Conservation (phyloP, 1,140 invertebrate genomes). For the Microplitis mediator region DNA sequence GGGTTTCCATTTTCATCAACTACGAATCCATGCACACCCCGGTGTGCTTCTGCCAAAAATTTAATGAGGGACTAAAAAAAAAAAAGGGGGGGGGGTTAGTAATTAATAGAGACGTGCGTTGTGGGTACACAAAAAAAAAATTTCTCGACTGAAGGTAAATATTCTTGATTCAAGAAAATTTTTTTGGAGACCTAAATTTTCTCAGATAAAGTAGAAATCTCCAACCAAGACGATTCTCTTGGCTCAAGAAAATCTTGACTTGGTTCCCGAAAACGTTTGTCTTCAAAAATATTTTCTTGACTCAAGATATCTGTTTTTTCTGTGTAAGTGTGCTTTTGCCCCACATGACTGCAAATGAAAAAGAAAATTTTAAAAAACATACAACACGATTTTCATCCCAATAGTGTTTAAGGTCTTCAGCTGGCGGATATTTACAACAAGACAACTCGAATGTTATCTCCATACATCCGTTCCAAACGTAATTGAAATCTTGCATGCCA, state of each 20-base stretch:
- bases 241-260: too few species aligned
- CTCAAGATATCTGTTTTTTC: too few species aligned
- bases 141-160: too few species aligned
- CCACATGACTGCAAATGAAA: neutral
- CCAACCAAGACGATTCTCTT: too few species aligned
- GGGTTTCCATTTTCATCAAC: conserved; percentile 81
- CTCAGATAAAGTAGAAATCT: too few species aligned
- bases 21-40: conserved; percentile 84
- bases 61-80: conserved; percentile 75
- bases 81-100: neutral
- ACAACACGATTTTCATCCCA: conserved; percentile 95
- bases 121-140: too few species aligned
- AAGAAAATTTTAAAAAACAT: conserved; percentile 47
- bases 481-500: conserved; percentile 97
- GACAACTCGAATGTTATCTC: conserved; percentile 97
- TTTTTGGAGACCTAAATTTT: too few species aligned
- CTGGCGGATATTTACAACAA: conserved; percentile 94
- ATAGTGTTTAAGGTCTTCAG: conserved; percentile 83
- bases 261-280: too few species aligned
- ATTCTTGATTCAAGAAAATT: too few species aligned
- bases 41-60: conserved; percentile 86
- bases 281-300: too few species aligned
- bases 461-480: conserved; percentile 97
- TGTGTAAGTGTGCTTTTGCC: too few species aligned
- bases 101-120: too few species aligned